Conservation (phyloP, 2,797 vertebrate species). For the Parauchenoglanis ngamensis region DNA sequence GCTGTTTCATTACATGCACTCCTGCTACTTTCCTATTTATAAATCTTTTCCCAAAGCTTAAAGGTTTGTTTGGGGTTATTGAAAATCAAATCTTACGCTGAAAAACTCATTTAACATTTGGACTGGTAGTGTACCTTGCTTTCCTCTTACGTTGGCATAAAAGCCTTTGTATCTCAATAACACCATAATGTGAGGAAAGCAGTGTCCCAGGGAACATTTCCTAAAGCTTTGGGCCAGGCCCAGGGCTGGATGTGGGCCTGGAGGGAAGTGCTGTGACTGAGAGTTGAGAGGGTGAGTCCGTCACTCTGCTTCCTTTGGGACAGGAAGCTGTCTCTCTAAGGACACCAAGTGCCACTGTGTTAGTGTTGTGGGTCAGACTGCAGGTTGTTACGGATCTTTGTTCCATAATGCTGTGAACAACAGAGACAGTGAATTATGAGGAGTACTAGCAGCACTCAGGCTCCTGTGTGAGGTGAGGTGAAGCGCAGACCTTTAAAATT, state of each 20-base stretch:
- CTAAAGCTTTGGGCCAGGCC: conserved; percentile 8
- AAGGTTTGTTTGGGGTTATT: neutral
- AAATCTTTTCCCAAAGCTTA: neutral
- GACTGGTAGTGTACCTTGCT: neutral
- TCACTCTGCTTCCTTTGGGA: conserved; percentile 30
- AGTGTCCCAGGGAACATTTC: neutral
- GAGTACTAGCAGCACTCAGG: neutral
- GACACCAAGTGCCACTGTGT: conserved; percentile 1
- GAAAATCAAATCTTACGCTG: neutral
- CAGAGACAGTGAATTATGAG: neutral
- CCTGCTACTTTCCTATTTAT: neutral
- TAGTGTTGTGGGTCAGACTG: neutral
- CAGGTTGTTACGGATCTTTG: neutral
- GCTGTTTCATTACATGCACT: neutral
- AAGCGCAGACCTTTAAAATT: neutral
- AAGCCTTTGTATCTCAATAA: neutral
- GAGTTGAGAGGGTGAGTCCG: neutral
- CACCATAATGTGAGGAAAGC: neutral
- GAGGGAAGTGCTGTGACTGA: conserved; percentile 13
- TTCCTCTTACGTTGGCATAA: neutral
- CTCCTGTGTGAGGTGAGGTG: conserved; percentile 6
- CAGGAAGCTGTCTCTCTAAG: conserved; percentile 20
- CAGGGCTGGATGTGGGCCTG: neutral
- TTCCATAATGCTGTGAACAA: neutral
- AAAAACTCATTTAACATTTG: neutral